phyloP scores from a whole-genome alignment of 1,140 invertebrate genomes.

The Heliconius nattereri region DNA sequence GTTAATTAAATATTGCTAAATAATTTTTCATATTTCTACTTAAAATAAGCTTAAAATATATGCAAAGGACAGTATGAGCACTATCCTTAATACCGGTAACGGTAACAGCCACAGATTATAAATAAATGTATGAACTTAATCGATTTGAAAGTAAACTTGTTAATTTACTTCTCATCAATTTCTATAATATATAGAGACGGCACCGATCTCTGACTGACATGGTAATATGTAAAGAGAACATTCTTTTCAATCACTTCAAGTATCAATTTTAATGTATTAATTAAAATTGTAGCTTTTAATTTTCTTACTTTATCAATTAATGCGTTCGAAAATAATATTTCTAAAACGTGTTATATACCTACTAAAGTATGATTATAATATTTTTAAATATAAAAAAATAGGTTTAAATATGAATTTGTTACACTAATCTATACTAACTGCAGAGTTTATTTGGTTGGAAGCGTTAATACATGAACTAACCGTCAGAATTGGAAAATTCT shows the following conservation, averaged over 20 bases:
- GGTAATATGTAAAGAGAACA: conserved; percentile 48
- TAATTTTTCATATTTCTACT: too few relatives aligned
- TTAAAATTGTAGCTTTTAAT: conserved; percentile 34
- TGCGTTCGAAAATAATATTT: background rate
- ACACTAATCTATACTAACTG: too few relatives aligned
- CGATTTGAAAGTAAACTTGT: conserved; percentile 65
- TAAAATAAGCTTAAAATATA: too few relatives aligned
- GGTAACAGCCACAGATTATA: background rate
- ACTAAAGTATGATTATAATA: background rate
- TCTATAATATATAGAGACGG: conserved; percentile 33
- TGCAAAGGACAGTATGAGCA: background rate
- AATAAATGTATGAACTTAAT: conserved; percentile 59
- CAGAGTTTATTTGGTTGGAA: too few relatives aligned
- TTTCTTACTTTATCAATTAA: conserved; percentile 34
- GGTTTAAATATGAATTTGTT: too few relatives aligned
- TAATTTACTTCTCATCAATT: conserved; percentile 64
- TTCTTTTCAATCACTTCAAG: conserved; percentile 21
- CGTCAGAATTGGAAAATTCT: too few relatives aligned
- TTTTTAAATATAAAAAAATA: background rate
- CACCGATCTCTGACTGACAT: conserved; percentile 54
- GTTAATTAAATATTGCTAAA: too few relatives aligned
- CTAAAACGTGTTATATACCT: background rate
- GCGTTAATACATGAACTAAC: too few relatives aligned
- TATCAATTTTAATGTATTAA: conserved; percentile 50
- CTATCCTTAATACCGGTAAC: background rate